Base-by-base conservation (phyloP, 2,113 vertebrate species). In the Oreamnos americanus region DNA sequence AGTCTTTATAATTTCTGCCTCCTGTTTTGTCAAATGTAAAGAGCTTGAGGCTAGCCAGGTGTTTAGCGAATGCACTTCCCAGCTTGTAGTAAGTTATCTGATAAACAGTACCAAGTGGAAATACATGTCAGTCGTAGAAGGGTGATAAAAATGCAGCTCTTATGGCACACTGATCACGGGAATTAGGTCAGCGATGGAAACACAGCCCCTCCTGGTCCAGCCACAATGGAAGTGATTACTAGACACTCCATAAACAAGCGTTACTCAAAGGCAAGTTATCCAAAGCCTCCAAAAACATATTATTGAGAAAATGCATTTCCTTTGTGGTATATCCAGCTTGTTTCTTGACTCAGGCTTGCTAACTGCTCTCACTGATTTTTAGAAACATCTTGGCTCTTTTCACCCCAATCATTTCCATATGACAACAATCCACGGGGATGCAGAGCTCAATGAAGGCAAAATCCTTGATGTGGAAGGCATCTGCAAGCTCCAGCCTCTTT, bases 1-100 rank as follows among this genome's bases (percentile, higher is more conserved):
- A 83, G 15, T 90, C 84, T 90, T 97, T 81, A 55, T 64, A 33
- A 87, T 90, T 84, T 81, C 90, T 30, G 19, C 60, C 21, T 85
- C 60, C 49, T 4, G 7, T 88, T 91, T 87, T 83, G 16, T 95
- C 53, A 60, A 64, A 45, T 39, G 30, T 1, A 55, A 87, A 93
- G 82, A 89, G 91, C 88, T 95, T 33, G 57, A 33, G 81, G 94
- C 94, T 87, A 89, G 89, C 26, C 92, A 97, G 82, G 96, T 90
- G 82, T 62, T 43, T 25, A 10, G 45, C 15, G 53, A 84, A 53
- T 1, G 10, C 14, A 21, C 39, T 60, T 88, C 7, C 74, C 76
- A 71, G 62, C 90, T 55, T 28, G 0, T 36, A 33, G 58, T 13
- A 15, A 96, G 15, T 79, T 57, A 49, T 39, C 30, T 26, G 39